These are phyloP conservation scores for Noctua pronuba DNA, from an alignment of 2,888 invertebrate species.

Conservation along the genomic window DNA sequence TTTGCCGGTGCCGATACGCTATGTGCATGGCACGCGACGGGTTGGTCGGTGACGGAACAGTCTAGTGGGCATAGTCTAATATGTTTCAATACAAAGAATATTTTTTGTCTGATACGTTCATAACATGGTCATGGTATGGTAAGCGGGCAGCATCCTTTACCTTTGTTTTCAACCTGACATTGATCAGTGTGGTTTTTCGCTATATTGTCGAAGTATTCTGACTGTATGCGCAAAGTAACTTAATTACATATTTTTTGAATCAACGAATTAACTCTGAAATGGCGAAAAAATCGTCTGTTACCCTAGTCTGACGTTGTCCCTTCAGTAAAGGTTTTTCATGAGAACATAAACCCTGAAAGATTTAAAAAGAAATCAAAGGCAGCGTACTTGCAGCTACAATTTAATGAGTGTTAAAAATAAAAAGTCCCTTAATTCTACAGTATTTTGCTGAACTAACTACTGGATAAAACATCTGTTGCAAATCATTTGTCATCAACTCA, in stretches of 20 bases:
- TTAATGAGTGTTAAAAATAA: background rate
- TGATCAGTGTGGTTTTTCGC: background rate
- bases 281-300: background rate
- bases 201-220: background rate
- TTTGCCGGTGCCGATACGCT: too few relatives aligned
- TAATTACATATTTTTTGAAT: background rate
- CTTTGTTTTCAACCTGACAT: background rate
- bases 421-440: background rate
- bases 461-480: background rate
- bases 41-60: too few relatives aligned
- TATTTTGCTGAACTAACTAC: background rate
- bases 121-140: too few relatives aligned
- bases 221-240: background rate
- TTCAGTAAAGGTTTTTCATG: background rate
- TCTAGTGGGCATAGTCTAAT: too few relatives aligned
- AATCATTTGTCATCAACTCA: constrained; percentile 13
- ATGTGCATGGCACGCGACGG: too few relatives aligned
- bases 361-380: background rate
- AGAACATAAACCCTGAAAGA: background rate
- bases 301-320: background rate
- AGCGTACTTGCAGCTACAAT: background rate
- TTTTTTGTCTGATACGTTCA: background rate
- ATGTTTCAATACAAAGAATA: too few relatives aligned
- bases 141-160: background rate
- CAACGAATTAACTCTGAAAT: background rate